A percentile compares a stretch with the other conserved stretches of the same genome.
phyloP scores from a whole-genome alignment of 2,797 vertebrate genomes.

The Chelidonichthys spinosus region DNA sequence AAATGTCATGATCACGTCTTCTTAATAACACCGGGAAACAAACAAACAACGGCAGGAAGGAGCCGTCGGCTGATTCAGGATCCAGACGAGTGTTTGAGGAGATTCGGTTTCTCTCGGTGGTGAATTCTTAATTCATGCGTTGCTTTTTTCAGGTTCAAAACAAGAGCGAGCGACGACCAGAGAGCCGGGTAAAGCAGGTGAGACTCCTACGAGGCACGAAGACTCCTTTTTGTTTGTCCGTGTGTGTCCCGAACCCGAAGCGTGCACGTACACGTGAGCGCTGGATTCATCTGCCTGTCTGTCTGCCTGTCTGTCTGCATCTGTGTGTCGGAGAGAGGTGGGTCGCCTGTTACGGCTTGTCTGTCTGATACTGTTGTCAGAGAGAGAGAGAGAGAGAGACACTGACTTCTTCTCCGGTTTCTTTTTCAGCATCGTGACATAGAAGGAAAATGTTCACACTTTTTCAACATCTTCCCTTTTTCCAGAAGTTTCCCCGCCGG shows the following conservation, averaged over 20 bases:
- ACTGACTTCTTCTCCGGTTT: no score
- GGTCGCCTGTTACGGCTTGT: slow-evolving; percentile 74
- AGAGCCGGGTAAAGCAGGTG: slow-evolving; percentile 96
- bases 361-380: slow-evolving; percentile 75
- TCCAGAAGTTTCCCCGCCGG: no score
- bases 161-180: slow-evolving; percentile 87
- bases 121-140: slow-evolving; percentile 28
- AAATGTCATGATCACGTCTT: slow-evolving; percentile 11
- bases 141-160: slow-evolving; percentile 87
- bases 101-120: no score
- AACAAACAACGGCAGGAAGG: neutral
- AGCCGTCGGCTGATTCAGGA: no score
- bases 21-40: slow-evolving; percentile 6
- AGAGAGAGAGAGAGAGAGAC: slow-evolving; percentile 43
- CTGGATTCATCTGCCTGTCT: slow-evolving; percentile 37
- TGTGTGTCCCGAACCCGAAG: slow-evolving; percentile 31
- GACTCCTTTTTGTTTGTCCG: slow-evolving; percentile 27
- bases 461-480: no score
- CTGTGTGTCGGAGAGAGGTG: slow-evolving; percentile 45
- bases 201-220: slow-evolving; percentile 65
- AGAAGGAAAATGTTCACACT: no score
- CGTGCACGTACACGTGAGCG: slow-evolving; percentile 34
- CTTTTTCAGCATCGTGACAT: no score
- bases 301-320: slow-evolving; percentile 46
- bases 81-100: no score